Percentiles rank a stretch among this genome's conserved stretches.
Evolutionary conservation across 2,888 invertebrate species (phyloP).

Genomic region (Brachycybe producta): DNA sequence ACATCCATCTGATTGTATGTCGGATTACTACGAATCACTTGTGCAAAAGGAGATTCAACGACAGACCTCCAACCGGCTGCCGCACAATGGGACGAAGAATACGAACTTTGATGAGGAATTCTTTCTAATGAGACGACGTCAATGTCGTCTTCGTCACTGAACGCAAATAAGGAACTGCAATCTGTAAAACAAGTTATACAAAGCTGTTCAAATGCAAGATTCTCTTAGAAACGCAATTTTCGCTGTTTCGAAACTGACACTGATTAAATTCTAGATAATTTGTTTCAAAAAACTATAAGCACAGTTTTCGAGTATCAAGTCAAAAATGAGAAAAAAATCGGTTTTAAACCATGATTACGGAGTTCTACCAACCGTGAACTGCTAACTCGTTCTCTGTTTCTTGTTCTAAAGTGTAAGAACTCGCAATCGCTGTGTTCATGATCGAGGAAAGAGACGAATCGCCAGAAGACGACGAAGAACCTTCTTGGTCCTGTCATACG

Average conservation of each 20-base stretch:
- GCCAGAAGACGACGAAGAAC: neutral
- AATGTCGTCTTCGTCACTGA: slow-evolving; percentile 17
- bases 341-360: too few species aligned
- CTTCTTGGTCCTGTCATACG: slow-evolving; percentile 13
- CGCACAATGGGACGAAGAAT: neutral
- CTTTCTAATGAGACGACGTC: slow-evolving; percentile 17
- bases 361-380: slow-evolving; percentile 11
- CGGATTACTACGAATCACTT: too few species aligned
- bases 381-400: slow-evolving; percentile 6
- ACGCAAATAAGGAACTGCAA: slow-evolving; percentile 18
- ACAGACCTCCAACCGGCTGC: neutral
- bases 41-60: too few species aligned
- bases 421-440: slow-evolving; percentile 16
- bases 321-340: too few species aligned
- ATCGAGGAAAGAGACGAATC: slow-evolving; percentile 16
- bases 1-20: too few species aligned
- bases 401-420: slow-evolving; percentile 5
- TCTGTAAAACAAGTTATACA: slow-evolving; percentile 8
- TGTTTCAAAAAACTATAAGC: too few species aligned
- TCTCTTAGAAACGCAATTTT: neutral
- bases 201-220: neutral
- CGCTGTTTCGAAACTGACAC: too few species aligned
- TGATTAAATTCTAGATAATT: too few species aligned
- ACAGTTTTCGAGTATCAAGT: too few species aligned
- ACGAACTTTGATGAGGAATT: slow-evolving; percentile 1